Percentiles rank a stretch among this genome's conserved stretches.
These are phyloP conservation scores for Thera obeliscata DNA, from an alignment of 2,888 invertebrate genomes.

Conservation along the genomic window DNA sequence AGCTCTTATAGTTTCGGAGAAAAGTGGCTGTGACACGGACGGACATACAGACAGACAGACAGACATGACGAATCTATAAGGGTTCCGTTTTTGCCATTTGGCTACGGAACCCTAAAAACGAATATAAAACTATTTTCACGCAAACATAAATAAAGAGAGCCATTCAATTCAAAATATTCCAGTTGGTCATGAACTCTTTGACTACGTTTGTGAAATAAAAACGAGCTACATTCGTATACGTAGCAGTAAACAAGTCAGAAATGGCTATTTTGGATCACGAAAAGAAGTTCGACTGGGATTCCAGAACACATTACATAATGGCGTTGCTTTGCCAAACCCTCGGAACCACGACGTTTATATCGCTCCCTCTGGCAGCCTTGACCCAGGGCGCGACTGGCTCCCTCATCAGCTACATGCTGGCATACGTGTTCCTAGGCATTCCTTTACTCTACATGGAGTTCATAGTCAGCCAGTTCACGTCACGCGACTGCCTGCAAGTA, in stretches of 20 bases:
- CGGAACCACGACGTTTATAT: constrained; percentile 51
- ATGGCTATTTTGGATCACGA: constrained; percentile 32
- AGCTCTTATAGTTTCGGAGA: too few species aligned
- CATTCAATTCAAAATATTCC: not conserved
- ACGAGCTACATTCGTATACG: not conserved
- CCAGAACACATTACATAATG: constrained; percentile 50
- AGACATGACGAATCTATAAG: too few species aligned
- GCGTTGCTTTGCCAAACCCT: constrained; percentile 58
- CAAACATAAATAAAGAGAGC: not conserved
- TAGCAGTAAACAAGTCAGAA: not conserved
- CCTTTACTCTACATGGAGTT: constrained; percentile 74
- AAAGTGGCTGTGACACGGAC: too few species aligned
- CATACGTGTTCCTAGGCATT: constrained; percentile 61
- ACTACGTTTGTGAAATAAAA: not conserved
- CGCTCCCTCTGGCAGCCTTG: constrained; percentile 54
- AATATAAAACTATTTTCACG: not conserved
- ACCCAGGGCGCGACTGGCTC: constrained; percentile 58
- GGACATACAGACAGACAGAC: too few species aligned
- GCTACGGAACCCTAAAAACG: not conserved
- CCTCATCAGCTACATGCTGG: constrained; percentile 47
- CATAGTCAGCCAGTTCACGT: constrained; percentile 70
- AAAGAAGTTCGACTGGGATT: constrained; percentile 41
- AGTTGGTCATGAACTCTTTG: not conserved
- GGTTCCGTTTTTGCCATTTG: too few species aligned
- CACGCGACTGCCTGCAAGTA: constrained; percentile 65